Base-by-base conservation (phyloP, 2,888 invertebrate genomes). In the Tryphoninae sp. region DNA sequence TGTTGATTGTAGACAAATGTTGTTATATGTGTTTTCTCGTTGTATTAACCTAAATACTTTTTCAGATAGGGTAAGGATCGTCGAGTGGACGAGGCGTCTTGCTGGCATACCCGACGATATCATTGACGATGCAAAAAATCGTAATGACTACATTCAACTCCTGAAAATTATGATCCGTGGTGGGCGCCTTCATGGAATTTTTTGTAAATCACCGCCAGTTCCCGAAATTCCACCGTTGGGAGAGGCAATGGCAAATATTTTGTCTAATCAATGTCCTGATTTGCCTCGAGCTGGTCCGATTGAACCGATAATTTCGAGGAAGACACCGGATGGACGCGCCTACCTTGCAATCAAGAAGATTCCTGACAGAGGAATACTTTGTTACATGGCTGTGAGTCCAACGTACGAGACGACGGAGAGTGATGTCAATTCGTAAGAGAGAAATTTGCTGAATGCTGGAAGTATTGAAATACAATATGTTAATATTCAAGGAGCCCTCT, bases 371-470 rank as follows among this genome's bases (percentile, higher is more conserved):
- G 94, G 94, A 16, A 92, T 94, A 7, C 91, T 94, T 76, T 94
- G 93, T 86, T 94, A 94, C 84, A 92, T 94, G 92, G 93, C 94
- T n/a, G 93, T 94, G 7, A 92, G 93, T 82, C 93, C 93, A 0
- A 87, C 33, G 6, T 33, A 89, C 40, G 83, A 84, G 11, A 59
- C 84, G 69, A 26, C 16, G 7, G 22, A 42, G 42, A 64, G 40
- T 2, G 61, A 64, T 2, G 76, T 64, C 1, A 78, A 79, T 64
- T 59, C 72, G 2, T 33, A 33, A 33, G 59, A 58, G 2, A 40
- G 75, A 13, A 45, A 45, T 45, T 45, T 13, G 13, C 9, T 45
- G 2, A 13, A 45, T 45, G 2, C 45, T 13, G 45, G 13, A 13
- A 13, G 45, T 45, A 45, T 45, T 0, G 1, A 45, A 45, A 45